Base-by-base conservation (phyloP, 2,797 vertebrate species). In the Sciurus vulgaris region DNA sequence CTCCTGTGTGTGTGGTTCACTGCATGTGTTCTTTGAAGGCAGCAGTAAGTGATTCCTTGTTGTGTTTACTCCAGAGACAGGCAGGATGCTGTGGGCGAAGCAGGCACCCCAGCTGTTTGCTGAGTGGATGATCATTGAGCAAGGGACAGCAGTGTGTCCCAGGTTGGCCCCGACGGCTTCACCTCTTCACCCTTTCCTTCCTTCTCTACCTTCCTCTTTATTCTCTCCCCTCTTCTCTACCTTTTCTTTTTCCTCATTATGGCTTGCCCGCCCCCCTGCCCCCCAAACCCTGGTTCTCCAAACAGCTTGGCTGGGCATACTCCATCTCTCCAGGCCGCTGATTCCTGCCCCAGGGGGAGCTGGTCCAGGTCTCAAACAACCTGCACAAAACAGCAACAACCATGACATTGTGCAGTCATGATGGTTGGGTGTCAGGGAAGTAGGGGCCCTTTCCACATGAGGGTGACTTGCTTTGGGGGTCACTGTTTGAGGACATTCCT, bases 21-120 rank as follows among this genome's bases (percentile, higher is more conserved):
- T 63, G 93, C 86, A 11, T 44, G 10, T 24, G 7, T 73, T 86
- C 79, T 95, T 86, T 79, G 82, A 91, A 92, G 86, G 15, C 51
- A 79, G 41, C 28, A 6, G 3, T 65, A 61, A 41, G 35, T 54
- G 63, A 91, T 70, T 63, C 17, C 13, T 81, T 79, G 14, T 67
- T 70, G 26, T 65, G 26, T 86, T 30, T 35, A 33, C 26, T 84
- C 41, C 54, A 59, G 85, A 38, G 49, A 38, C 38, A 81, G 77
- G 61, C 33, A 77, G 67, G 65, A 65, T 88, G 67, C 67, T 63
- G 77, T 86, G 54, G 35, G 41, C 2, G 65, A 20, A 92, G 38
- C 17, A 84, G 54, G 14, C 7, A 51, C 33, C 4, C 28, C 24
- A 70, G 47, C 82, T 30, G 7, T 87, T 47, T 59, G 70, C 56